Evolutionary conservation across 2,888 invertebrate species (phyloP), one percentile per base, ranked within the genome.

Genomic region (Colostygia pectinataria): DNA sequence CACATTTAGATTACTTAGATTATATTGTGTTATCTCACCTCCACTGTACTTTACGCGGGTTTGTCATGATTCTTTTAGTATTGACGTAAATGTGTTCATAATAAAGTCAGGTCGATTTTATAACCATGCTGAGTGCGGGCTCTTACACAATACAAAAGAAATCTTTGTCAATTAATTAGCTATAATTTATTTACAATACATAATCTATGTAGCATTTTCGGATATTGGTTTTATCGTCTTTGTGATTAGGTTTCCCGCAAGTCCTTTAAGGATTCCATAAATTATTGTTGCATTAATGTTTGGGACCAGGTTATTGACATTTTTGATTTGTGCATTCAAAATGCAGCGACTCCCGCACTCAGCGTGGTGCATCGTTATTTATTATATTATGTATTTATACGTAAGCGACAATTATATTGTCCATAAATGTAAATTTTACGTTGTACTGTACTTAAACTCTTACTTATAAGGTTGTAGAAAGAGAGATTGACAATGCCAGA

Each of bases 401-500:
- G 40, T 60, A 55, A 58, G 54, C 47, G 63, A 63, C 65, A 59
- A 62, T 63, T 53, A 9, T 60, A 63, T 63, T 71, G 66, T 63
- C 60, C 38, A 28, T 56, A 60, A 61, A 50, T 65, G 69, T 62
- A 66, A 67, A 71, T 68, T 70, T 66, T 53, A 62, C 63, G 68
- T 76, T 66, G 66, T 75, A 71, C 71, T 66, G 69, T 78, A 76
- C 76, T 77, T 78, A 77, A 68, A 39, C 12, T 18, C 18, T 29
- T 32, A 44, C 20, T 5, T 38, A 23, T 53, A 50, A 50, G 55
- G 50, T 48, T 32, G 36, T 45, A 32, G 7, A 33, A 42, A 37
- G 20, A 10, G 18, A 29, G 52, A 48, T 42, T 41, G 60, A 57
- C 28, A 27, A 53, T 14, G 56, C 38, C 40, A 12, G 43, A 13